Evolutionary conservation across 2,113 vertebrate species (phyloP).

Genomic region (Ondatra zibethicus): DNA sequence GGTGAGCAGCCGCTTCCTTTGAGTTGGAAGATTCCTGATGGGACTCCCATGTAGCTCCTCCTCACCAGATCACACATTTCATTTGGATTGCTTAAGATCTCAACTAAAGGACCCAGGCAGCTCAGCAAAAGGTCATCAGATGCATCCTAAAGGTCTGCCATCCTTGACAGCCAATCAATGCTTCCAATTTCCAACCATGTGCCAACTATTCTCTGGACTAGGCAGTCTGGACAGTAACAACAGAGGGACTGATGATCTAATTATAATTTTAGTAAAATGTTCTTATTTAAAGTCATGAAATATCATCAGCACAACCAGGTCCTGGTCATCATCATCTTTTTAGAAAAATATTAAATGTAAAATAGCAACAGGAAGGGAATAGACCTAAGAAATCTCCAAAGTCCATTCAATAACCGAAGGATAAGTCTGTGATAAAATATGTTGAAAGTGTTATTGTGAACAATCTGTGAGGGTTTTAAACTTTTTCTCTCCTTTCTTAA

Average conservation of each 20-base stretch:
- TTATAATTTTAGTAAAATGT: conserved; percentile 46
- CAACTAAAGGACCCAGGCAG: conserved; percentile 60
- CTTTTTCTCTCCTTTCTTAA: not conserved
- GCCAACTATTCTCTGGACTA: conserved; percentile 60
- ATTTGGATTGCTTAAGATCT: conserved; percentile 67
- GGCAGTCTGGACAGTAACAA: conserved; percentile 18
- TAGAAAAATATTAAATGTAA: conserved; percentile 53
- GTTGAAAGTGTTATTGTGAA: conserved; percentile 24
- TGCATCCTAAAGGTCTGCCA: conserved; percentile 78
- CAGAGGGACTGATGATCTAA: conserved; percentile 48
- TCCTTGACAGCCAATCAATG: conserved; percentile 53
- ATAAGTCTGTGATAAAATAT: not conserved
- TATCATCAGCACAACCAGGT: conserved; percentile 30
- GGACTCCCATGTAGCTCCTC: not conserved
- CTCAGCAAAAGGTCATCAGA: conserved; percentile 74
- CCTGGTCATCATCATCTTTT: not conserved
- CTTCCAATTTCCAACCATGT: conserved; percentile 63
- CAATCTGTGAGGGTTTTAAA: not conserved
- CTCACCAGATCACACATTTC: conserved; percentile 59
- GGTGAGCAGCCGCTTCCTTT: not conserved
- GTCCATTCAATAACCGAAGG: not conserved
- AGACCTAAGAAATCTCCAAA: conserved; percentile 31
- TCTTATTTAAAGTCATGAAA: conserved; percentile 65
- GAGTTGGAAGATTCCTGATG: not conserved
- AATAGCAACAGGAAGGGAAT: not conserved